Percentiles rank a stretch among this genome's conserved stretches.
Evolutionary conservation across 2,113 vertebrate genomes (phyloP).

Genomic region (Alethe castanea): DNA sequence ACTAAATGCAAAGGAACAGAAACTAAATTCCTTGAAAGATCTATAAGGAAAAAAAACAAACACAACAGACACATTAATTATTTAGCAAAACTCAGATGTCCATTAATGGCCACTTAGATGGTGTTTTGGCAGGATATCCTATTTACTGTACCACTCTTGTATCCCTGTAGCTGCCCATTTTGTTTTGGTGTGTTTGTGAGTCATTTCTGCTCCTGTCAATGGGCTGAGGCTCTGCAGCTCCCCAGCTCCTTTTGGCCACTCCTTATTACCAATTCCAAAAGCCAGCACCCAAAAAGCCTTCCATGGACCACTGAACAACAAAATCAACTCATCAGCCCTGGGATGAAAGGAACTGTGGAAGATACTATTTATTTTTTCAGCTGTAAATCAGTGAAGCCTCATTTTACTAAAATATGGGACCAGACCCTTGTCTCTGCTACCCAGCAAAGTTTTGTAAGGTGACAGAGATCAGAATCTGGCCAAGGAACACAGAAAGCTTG

Average conservation of each 20-base stretch:
- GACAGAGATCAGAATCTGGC: not conserved
- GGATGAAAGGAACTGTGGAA: not conserved
- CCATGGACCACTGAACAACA: not conserved
- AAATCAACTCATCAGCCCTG: not conserved
- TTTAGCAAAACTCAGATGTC: conserved; percentile 49
- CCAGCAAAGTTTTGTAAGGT: not conserved
- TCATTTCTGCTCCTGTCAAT: not conserved
- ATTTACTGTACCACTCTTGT: not conserved
- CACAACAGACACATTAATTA: conserved; percentile 52
- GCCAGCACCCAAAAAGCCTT: not conserved
- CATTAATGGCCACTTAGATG: conserved; percentile 42
- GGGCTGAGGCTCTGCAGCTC: not conserved
- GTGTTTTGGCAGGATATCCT: not conserved
- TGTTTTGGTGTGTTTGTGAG: not conserved
- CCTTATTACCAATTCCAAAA: not conserved
- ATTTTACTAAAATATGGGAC: not conserved
- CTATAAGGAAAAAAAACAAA: conserved; percentile 33
- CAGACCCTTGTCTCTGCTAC: not conserved
- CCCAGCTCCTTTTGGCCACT: accelerated
- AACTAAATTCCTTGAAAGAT: conserved; percentile 57
- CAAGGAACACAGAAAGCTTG: not conserved
- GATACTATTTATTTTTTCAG: accelerated
- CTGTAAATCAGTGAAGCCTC: not conserved
- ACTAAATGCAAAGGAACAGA: conserved; percentile 34
- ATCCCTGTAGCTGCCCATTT: not conserved